These are phyloP conservation scores for Melolontha melolontha DNA, from an alignment of 2,888 invertebrate genomes.

Conservation along the genomic window DNA sequence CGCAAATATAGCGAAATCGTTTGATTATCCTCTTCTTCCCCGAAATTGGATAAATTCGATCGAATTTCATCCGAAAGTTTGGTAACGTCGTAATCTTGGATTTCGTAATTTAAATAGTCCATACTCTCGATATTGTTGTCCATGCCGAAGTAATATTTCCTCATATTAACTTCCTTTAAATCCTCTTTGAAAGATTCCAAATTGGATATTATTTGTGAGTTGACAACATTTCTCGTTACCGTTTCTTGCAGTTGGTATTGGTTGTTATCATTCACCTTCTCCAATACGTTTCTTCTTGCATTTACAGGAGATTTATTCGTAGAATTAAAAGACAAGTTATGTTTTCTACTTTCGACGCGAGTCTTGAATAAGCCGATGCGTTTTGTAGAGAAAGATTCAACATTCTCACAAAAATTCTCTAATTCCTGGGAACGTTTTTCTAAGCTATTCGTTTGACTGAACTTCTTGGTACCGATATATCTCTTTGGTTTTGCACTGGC, in stretches of 20 bases:
- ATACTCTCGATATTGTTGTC: conserved; percentile 63
- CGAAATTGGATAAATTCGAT: conserved; percentile 66
- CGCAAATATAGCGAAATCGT: conserved; percentile 80
- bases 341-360: conserved; percentile 76
- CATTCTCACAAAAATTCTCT: neutral
- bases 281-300: conserved; percentile 46
- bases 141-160: conserved; percentile 86
- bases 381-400: conserved; percentile 62
- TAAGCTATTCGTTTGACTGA: conserved; percentile 49
- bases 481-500: conserved; percentile 74
- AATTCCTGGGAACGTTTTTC: neutral
- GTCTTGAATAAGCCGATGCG: conserved; percentile 80
- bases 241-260: conserved; percentile 59
- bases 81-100: conserved; percentile 2
- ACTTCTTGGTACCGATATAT: conserved; percentile 74
- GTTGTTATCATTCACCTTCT: no score
- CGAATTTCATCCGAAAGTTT: conserved; percentile 37
- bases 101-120: conserved; percentile 28
- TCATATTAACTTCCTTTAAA: conserved; percentile 51
- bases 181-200: neutral
- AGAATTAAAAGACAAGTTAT: no score
- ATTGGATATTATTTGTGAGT: neutral
- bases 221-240: conserved; percentile 39
- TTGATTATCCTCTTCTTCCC: conserved; percentile 62
- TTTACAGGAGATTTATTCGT: no score